These are phyloP conservation scores for Hydrotaea cyrtoneurina DNA, from an alignment of 2,888 invertebrate genomes.

Conservation along the genomic window DNA sequence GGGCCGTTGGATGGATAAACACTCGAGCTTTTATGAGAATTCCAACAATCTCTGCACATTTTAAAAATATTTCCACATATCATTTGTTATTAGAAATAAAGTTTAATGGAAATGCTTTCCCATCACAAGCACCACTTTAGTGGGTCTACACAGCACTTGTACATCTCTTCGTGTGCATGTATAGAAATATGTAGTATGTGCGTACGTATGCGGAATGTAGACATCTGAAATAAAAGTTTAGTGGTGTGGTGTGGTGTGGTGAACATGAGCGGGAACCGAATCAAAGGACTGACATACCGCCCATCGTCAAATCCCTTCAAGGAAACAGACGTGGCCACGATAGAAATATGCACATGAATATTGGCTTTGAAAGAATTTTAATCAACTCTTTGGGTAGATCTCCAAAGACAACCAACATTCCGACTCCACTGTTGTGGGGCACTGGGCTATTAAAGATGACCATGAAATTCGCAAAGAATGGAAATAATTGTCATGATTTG, in stretches of 20 bases:
- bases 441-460: too few relatives aligned
- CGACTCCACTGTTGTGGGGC: too few relatives aligned
- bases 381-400: background rate
- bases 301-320: background rate
- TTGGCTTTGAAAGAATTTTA: background rate
- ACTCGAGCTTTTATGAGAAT: slow-evolving; percentile 2
- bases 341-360: background rate
- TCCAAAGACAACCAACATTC: too few relatives aligned
- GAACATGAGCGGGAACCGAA: background rate
- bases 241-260: background rate
- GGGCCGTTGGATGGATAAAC: background rate
- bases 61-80: slow-evolving; percentile 28
- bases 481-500: too few relatives aligned
- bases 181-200: background rate
- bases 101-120: slow-evolving; percentile 10
- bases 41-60: slow-evolving; percentile 42
- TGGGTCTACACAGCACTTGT: background rate
- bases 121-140: background rate
- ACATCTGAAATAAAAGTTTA: background rate
- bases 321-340: background rate
- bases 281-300: background rate
- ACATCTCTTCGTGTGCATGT: too few relatives aligned
- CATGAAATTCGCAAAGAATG: too few relatives aligned
- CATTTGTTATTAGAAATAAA: slow-evolving; percentile 31
- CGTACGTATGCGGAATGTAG: background rate